Base-by-base conservation (phyloP, 1,140 invertebrate species). In the Diploscapter pachys region DNA sequence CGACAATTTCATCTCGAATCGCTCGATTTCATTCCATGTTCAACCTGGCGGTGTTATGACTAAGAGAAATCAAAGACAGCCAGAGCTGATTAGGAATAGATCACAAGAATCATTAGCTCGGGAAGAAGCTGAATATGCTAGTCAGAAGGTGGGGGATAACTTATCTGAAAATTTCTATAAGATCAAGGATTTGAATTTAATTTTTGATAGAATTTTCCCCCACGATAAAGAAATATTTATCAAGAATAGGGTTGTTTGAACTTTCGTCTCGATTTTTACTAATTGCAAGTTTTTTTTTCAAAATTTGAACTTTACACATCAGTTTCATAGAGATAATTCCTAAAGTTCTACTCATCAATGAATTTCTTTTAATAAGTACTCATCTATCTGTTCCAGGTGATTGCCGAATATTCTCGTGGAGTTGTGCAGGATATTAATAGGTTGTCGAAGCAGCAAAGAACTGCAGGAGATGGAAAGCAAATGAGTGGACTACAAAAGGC, bases 21-120 rank as follows among this genome's bases (percentile, higher is more conserved):
- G 76, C 4, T 77, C 76, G 11, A 77, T 77, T 55, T 77, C 76
- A 0, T 77, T 77, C 65, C 76, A 77, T 62, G 67, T 78, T 11
- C 75, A 75, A 55, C 49, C 63, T 6, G 66, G 0, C 2, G 66
- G 52, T 52, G 66, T 6, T 5, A 11, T 5, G 9, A 52, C 66
- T 55, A 68, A 54, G 56, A 13, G 48, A 50, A 68, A 68, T 1
- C n/a, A 53, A 68, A 68, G 8, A 31, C 51, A 31, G 6, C 13
- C 8, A 65, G 6, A 68, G 2, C 52, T 68, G 6, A n/a, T 11
- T 52, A 8, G 66, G 5, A 68, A 68, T 55, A 6, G 66, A 51
- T 68, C 66, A n/a, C 66, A 68, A 48, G 66, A 68, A 48, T 68
- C 66, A 9, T n/a, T 68, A 5, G 66, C 57, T 50, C 52, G 2